These are phyloP conservation scores for Phyllopteryx taeniolatus DNA, from an alignment of 2,113 vertebrate genomes.

Conservation along the genomic window DNA sequence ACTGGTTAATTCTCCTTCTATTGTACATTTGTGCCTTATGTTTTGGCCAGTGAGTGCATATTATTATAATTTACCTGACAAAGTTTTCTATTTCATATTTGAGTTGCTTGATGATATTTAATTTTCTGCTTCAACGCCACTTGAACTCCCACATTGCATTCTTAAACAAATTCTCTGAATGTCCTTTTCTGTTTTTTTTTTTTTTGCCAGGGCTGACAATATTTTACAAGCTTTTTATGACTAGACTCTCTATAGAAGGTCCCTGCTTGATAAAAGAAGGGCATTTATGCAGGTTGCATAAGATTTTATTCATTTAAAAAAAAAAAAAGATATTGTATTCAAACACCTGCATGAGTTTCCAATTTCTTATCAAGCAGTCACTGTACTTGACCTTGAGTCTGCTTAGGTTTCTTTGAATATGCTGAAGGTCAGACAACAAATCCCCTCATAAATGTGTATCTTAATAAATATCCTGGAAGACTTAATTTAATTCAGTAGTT, in stretches of 20 bases:
- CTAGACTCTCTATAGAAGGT: background rate
- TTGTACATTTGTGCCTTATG: background rate
- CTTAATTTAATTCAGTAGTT: too few relatives aligned
- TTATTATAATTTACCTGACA: background rate
- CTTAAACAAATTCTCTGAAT: background rate
- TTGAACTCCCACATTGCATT: background rate
- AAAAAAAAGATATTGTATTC: background rate
- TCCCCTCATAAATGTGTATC: background rate
- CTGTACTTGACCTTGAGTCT: background rate
- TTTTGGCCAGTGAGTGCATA: background rate
- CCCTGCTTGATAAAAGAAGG: background rate
- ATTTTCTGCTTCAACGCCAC: background rate
- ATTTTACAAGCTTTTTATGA: background rate
- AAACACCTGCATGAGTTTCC: background rate
- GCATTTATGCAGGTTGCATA: background rate
- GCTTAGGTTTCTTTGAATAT: background rate
- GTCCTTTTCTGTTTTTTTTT: background rate
- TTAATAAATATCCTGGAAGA: background rate
- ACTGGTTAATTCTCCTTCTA: too few relatives aligned
- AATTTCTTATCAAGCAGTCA: background rate
- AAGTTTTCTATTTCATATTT: background rate
- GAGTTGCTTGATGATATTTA: background rate
- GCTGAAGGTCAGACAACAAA: constrained; percentile 1
- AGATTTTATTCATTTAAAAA: background rate
- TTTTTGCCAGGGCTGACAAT: background rate